phyloP scores from a whole-genome alignment of 2,888 invertebrate species.

The Dastarcus helophoroides region DNA sequence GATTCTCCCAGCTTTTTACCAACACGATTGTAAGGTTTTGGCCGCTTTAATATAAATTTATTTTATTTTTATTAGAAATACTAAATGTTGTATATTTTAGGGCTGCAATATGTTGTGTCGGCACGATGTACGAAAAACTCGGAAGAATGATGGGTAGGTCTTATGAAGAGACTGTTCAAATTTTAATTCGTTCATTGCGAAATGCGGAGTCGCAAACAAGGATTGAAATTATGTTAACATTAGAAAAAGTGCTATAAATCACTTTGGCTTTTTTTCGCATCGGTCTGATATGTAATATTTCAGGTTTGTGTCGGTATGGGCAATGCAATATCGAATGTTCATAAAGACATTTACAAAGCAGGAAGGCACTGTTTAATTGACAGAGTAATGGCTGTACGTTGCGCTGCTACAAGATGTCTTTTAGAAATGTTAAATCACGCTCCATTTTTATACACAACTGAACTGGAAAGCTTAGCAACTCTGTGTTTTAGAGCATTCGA shows the following conservation, averaged over 20 bases:
- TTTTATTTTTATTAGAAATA: slow-evolving; percentile 1
- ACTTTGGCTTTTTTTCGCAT: too few species aligned
- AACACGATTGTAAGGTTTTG: slow-evolving; percentile 72
- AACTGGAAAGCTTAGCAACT: slow-evolving; percentile 84
- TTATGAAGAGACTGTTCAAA: slow-evolving; percentile 94
- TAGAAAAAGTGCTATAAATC: slow-evolving; percentile 65
- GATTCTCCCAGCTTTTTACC: slow-evolving; percentile 93
- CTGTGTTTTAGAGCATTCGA: slow-evolving; percentile 87
- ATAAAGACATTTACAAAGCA: slow-evolving; percentile 86
- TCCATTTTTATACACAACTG: slow-evolving; percentile 72
- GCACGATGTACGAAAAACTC: slow-evolving; percentile 94
- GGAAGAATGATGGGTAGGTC: slow-evolving; percentile 98
- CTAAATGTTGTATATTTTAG: slow-evolving; percentile 41
- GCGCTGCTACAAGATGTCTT: slow-evolving; percentile 86
- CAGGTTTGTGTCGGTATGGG: slow-evolving; percentile 90
- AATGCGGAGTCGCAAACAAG: slow-evolving; percentile 93
- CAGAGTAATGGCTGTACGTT: slow-evolving; percentile 83
- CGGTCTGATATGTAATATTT: too few species aligned
- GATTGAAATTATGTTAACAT: slow-evolving; percentile 92
- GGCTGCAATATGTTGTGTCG: slow-evolving; percentile 90
- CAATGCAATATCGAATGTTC: slow-evolving; percentile 72
- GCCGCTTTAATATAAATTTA: slow-evolving; percentile 1
- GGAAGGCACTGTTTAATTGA: slow-evolving; percentile 82
- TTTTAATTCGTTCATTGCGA: slow-evolving; percentile 78
- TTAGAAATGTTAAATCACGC: slow-evolving; percentile 82